Evolutionary conservation across 2,113 vertebrate genomes (phyloP).

Genomic region (Chlamydotis undulata): DNA sequence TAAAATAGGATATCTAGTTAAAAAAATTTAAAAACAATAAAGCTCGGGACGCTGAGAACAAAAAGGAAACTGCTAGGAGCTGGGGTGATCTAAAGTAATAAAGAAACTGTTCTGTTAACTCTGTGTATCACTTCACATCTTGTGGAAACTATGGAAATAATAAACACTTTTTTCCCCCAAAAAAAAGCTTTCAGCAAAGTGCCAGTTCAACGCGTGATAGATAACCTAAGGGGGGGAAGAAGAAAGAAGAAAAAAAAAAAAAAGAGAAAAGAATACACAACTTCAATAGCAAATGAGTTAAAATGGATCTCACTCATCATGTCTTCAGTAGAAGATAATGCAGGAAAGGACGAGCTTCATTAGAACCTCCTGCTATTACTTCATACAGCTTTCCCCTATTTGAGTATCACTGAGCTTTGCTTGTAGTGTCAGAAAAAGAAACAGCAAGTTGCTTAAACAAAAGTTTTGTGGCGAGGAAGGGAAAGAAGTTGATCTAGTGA

Average conservation of each 20-base stretch:
- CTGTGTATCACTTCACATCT: neutral
- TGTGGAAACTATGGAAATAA: neutral
- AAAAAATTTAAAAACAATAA: neutral
- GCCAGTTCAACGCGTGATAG: neutral
- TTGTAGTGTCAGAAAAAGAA: neutral
- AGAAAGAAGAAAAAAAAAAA: no score
- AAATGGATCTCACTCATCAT: neutral
- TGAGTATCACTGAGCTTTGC: neutral
- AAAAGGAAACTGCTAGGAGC: neutral
- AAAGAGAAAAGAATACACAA: neutral
- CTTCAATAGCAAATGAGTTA: neutral
- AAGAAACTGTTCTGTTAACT: neutral
- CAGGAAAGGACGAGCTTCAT: neutral
- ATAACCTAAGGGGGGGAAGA: fast-evolving
- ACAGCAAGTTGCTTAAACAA: neutral
- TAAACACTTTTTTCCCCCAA: neutral
- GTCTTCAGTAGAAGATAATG: neutral
- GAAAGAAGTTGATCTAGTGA: neutral
- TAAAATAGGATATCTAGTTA: neutral
- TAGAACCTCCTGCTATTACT: neutral
- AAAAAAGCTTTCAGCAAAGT: neutral
- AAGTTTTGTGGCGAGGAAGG: neutral
- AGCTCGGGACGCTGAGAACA: neutral
- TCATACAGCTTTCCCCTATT: neutral
- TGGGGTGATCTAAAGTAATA: neutral